A percentile compares a stretch with the other conserved stretches of the same genome.
phyloP scores from a whole-genome alignment of 1,140 invertebrate species.

The Scaptomyza hsui region DNA sequence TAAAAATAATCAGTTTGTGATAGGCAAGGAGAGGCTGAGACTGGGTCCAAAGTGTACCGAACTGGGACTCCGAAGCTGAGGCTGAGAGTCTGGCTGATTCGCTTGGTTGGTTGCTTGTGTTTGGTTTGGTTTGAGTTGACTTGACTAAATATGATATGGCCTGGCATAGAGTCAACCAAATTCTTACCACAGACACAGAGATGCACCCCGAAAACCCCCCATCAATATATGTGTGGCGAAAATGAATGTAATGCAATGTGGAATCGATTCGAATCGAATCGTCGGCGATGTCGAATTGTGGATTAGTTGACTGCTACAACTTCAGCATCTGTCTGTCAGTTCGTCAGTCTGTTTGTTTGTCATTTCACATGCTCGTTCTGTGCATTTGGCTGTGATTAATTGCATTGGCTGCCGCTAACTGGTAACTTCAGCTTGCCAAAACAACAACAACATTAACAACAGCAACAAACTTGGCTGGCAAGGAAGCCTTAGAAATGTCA shows the following conservation, averaged over 20 bases:
- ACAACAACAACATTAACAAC: constrained; percentile 22
- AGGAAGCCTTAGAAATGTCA: constrained; percentile 82
- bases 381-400: constrained; percentile 82
- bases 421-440: constrained; percentile 35
- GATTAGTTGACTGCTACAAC: constrained; percentile 65
- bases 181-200: constrained; percentile 67
- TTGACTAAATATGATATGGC: constrained; percentile 76
- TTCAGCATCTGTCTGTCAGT: constrained; percentile 48
- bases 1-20: constrained; percentile 82
- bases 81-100: constrained; percentile 22
- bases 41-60: neutral
- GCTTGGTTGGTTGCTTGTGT: constrained; percentile 30
- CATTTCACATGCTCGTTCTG: constrained; percentile 76
- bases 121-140: constrained; percentile 45
- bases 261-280: constrained; percentile 28
- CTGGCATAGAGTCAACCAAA: constrained; percentile 75
- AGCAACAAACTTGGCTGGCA: constrained; percentile 43
- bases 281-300: constrained; percentile 62
- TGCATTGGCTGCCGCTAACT: constrained; percentile 75
- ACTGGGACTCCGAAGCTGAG: neutral
- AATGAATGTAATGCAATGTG: constrained; percentile 61
- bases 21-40: constrained; percentile 54
- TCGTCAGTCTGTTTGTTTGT: constrained; percentile 56
- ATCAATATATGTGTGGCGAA: constrained; percentile 56
- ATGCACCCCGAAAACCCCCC: constrained; percentile 8